Conservation (phyloP, 2,888 invertebrate genomes). For the Mechanitis messenoides region DNA sequence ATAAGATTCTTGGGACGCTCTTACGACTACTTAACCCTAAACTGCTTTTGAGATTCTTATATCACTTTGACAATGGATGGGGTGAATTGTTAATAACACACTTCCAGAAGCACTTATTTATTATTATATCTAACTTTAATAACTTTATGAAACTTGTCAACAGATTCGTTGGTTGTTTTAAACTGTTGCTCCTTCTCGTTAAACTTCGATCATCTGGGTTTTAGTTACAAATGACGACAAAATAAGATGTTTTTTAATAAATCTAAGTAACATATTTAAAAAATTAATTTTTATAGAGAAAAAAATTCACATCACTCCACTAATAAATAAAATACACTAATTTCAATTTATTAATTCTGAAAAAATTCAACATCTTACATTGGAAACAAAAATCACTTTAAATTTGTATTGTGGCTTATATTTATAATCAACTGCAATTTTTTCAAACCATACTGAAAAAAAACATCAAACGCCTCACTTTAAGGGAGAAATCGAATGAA, state of each 20-base stretch:
- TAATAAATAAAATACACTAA: too few relatives aligned
- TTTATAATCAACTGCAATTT: background rate
- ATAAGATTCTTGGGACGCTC: slow-evolving; percentile 45
- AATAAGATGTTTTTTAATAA: too few relatives aligned
- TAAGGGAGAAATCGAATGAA: slow-evolving; percentile 33
- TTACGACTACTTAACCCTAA: slow-evolving; percentile 42
- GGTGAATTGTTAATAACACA: slow-evolving; percentile 1
- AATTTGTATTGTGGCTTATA: background rate
- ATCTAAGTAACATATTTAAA: too few relatives aligned
- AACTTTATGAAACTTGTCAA: background rate
- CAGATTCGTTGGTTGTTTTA: background rate
- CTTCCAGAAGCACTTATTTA: background rate
- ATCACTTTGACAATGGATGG: slow-evolving; percentile 13
- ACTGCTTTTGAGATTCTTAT: slow-evolving; percentile 45
- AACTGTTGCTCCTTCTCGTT: too few relatives aligned
- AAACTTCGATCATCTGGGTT: too few relatives aligned
- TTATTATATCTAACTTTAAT: background rate
- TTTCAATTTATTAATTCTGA: too few relatives aligned
- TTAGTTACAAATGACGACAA: too few relatives aligned
- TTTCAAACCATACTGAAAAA: slow-evolving; percentile 12
- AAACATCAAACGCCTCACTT: slow-evolving; percentile 31
- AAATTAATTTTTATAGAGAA: too few relatives aligned
- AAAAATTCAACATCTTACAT: too few relatives aligned
- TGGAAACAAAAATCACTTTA: too few relatives aligned
- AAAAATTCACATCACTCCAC: too few relatives aligned